Evolutionary conservation across 2,113 vertebrate species (phyloP).

Genomic region (Prionailurus bengalensis): DNA sequence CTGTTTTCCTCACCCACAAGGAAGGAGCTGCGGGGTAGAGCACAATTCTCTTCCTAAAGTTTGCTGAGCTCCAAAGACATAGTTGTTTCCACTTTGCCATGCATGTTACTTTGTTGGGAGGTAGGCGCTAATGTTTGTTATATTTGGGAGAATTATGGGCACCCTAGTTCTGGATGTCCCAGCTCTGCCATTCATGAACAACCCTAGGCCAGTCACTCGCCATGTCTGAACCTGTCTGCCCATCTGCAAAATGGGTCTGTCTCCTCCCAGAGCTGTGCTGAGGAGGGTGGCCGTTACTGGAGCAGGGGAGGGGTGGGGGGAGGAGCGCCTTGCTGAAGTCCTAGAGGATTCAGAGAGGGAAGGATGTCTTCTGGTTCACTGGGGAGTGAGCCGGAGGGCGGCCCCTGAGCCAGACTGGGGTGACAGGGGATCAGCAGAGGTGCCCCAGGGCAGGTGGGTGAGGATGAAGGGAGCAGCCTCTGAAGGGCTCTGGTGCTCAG

Average conservation of each 20-base stretch:
- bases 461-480: fast-evolving
- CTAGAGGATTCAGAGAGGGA: no score
- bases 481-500: neutral
- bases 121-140: no score
- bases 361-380: fast-evolving
- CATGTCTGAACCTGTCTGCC: neutral
- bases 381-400: neutral
- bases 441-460: fast-evolving
- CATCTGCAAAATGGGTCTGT: neutral
- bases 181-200: fast-evolving
- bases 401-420: neutral
- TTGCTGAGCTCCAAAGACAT: fast-evolving
- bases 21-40: fast-evolving
- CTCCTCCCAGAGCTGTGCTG: neutral
- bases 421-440: neutral
- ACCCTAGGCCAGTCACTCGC: neutral
- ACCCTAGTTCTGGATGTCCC: neutral
- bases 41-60: fast-evolving
- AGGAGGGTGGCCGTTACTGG: neutral
- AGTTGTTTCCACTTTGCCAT: neutral
- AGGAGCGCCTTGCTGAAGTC: neutral
- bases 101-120: neutral
- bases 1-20: neutral
- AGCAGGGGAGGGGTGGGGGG: no score
- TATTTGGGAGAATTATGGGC: neutral